These are phyloP conservation scores for Pandemis cinnamomeana DNA, from an alignment of 2,888 invertebrate species.

Conservation along the genomic window DNA sequence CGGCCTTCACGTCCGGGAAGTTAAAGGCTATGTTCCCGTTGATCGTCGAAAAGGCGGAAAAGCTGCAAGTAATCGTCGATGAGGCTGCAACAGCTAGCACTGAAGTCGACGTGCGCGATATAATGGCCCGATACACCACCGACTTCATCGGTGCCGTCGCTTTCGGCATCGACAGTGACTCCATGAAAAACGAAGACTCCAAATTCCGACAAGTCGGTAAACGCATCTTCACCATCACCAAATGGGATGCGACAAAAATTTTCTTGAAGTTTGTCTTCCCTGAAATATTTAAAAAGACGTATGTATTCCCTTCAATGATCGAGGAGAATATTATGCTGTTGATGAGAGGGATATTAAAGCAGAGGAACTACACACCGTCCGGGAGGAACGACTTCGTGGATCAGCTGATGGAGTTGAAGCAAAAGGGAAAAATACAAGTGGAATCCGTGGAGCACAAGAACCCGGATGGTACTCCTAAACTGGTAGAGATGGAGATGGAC, in stretches of 20 bases:
- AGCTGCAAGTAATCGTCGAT: conserved; percentile 50
- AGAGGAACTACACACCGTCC: conserved; percentile 60
- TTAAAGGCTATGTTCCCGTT: conserved; percentile 73
- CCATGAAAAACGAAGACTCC: conserved; percentile 60
- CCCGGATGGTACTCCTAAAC: conserved; percentile 58
- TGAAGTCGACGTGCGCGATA: conserved; percentile 46
- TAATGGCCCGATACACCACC: conserved; percentile 68
- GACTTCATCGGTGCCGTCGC: conserved; percentile 69
- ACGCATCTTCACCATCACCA: conserved; percentile 32
- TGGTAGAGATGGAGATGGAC: conserved; percentile 60
- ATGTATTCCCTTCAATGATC: not conserved
- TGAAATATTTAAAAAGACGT: conserved; percentile 2
- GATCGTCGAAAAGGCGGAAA: conserved; percentile 64
- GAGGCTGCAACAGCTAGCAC: conserved; percentile 43
- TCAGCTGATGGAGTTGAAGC: conserved; percentile 51
- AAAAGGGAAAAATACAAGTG: conserved; percentile 60
- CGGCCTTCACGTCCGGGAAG: conserved; percentile 70
- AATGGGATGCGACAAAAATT: conserved; percentile 19
- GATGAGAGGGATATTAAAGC: conserved; percentile 54
- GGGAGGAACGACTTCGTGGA: conserved; percentile 53
- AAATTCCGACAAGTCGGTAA: conserved; percentile 51
- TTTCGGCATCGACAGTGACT: conserved; percentile 62
- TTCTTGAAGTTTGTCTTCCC: conserved; percentile 14
- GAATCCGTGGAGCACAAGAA: conserved; percentile 59
- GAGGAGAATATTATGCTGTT: not conserved